These are phyloP conservation scores for Desmodus rotundus DNA, from an alignment of 2,113 vertebrate species.

Conservation along the genomic window DNA sequence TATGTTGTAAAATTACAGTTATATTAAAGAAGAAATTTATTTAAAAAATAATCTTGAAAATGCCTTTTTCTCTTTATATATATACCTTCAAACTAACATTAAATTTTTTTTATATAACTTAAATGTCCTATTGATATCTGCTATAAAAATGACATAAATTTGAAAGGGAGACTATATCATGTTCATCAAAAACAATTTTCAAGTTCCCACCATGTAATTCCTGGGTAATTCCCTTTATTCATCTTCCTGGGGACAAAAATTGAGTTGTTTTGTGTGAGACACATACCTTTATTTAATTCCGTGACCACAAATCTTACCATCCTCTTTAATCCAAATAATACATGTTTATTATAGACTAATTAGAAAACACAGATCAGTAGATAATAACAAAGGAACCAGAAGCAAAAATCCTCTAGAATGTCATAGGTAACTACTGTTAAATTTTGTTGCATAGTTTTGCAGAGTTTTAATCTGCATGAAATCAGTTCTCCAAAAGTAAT, in stretches of 20 bases:
- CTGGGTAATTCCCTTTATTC: background rate
- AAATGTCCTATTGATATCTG: background rate
- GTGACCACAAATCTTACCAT: background rate
- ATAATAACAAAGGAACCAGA: background rate
- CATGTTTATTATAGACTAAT: background rate
- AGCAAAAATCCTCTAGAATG: background rate
- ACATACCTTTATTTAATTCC: slow-evolving; percentile 11
- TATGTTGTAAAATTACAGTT: background rate
- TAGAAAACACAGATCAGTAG: background rate
- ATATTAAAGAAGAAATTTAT: background rate
- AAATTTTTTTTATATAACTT: background rate
- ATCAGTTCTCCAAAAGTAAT: background rate
- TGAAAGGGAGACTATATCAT: background rate
- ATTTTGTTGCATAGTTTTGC: slow-evolving; percentile 18
- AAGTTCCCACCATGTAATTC: background rate
- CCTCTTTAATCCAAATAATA: slow-evolving; percentile 15
- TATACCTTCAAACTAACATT: slow-evolving; percentile 18
- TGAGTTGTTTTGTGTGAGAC: background rate
- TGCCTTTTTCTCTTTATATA: background rate
- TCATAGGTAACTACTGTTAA: background rate
- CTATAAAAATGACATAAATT: slow-evolving; percentile 24
- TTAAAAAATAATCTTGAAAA: background rate
- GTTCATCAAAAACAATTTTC: background rate
- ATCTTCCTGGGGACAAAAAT: background rate
- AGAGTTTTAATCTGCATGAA: background rate